Conservation (phyloP, 2,888 invertebrate species). For the Chymomyza procnemis region DNA sequence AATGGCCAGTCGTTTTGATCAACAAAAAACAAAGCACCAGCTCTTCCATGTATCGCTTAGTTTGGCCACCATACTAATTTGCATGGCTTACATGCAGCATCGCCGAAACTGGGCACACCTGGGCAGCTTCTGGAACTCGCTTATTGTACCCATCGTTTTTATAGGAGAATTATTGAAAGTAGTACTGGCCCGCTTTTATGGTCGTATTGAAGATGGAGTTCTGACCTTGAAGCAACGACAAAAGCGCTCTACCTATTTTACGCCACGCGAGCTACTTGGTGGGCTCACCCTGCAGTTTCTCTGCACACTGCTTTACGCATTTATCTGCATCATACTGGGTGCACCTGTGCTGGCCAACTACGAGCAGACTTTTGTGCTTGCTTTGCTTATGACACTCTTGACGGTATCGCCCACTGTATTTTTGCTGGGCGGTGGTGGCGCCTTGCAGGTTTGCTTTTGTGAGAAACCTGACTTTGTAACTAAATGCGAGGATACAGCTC, state of each 20-base stretch:
- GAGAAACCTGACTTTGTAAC: constrained; percentile 77
- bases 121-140: constrained; percentile 76
- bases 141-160: constrained; percentile 76
- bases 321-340: constrained; percentile 78
- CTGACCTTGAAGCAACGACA: constrained; percentile 73
- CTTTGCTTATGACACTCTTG: constrained; percentile 75
- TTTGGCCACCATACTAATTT: constrained; percentile 75
- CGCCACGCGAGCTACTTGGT: constrained; percentile 70
- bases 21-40: constrained; percentile 77
- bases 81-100: constrained; percentile 77
- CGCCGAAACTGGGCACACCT: constrained; percentile 75
- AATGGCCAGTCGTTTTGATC: constrained; percentile 76
- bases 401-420: constrained; percentile 78
- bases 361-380: constrained; percentile 77
- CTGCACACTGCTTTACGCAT: constrained; percentile 74
- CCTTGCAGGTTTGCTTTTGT: constrained; percentile 77
- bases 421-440: constrained; percentile 76
- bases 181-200: constrained; percentile 72
- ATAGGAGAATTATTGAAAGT: constrained; percentile 75
- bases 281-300: constrained; percentile 74
- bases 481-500: constrained; percentile 75
- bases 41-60: constrained; percentile 77
- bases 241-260: constrained; percentile 70
- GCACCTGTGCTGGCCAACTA: constrained; percentile 78
- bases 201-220: constrained; percentile 62